Conservation (phyloP, 2,113 vertebrate species). For the Toxotes chatareus region DNA sequence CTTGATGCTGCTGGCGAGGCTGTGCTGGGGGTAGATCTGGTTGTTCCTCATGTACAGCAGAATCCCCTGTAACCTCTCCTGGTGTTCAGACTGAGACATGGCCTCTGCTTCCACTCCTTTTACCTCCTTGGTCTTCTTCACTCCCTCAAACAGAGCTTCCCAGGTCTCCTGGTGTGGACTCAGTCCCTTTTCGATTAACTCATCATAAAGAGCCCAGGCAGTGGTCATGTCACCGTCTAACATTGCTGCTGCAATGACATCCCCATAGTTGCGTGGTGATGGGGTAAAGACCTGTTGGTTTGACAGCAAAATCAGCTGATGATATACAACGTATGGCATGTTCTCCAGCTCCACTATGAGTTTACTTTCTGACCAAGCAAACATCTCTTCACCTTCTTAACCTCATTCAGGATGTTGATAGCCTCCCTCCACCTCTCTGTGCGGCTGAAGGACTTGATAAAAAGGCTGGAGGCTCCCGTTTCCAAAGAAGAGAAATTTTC, state of each 20-base stretch:
- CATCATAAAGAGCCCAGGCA: constrained; percentile 88
- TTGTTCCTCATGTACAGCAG: constrained; percentile 90
- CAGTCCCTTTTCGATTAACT: constrained; percentile 83
- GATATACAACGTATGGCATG: neutral
- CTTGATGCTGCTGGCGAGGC: constrained; percentile 87
- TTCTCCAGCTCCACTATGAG: neutral
- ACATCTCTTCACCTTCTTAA: constrained; percentile 81
- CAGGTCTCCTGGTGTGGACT: constrained; percentile 86
- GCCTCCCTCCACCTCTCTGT: constrained; percentile 89
- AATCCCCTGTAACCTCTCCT: constrained; percentile 85
- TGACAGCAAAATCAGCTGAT: neutral
- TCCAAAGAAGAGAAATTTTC: constrained; percentile 88
- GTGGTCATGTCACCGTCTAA: constrained; percentile 80
- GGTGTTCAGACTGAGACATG: constrained; percentile 59
- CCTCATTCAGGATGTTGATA: constrained; percentile 85
- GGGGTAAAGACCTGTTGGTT: constrained; percentile 76
- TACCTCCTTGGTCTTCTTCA: neutral
- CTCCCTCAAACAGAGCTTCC: constrained; percentile 86
- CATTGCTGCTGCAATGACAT: constrained; percentile 88
- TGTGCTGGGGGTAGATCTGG: constrained; percentile 89
- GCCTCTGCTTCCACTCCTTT: neutral
- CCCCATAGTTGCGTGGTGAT: constrained; percentile 86
- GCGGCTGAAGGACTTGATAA: constrained; percentile 88
- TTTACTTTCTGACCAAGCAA: neutral
- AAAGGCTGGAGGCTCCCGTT: constrained; percentile 85